Evolutionary conservation across 2,888 invertebrate genomes (phyloP), one percentile per base, ranked within the genome.

Genomic region (Standfussiana lucernea): DNA sequence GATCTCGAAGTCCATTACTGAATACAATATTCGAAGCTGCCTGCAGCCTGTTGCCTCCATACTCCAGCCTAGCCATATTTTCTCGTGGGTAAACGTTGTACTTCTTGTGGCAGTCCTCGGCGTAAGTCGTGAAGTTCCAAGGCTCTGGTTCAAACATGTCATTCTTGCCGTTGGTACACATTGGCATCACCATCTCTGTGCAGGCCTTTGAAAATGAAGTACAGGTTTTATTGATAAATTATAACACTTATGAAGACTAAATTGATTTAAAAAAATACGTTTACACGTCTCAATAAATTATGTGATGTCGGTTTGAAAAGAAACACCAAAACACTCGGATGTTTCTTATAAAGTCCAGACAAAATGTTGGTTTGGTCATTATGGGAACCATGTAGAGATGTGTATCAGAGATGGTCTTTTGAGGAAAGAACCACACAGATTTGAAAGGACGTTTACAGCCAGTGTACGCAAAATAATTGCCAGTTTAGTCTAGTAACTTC

Each of bases 151-250:
- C 98, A 92, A 99, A 99, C 98, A 99, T 99, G 90, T 99, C 99
- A 18, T 97, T 96, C 2, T 96, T 94, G 61, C 98, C 98, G 85
- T 97, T 97, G 15, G 97, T 96, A 93, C 99, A 99, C 97, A 98
- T 98, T 0, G 99, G 99, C 99, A 99, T 99, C 79, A 99, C 98
- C 98, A 99, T 99, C 95, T 99, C 99, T 40, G 99, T 99, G 92
- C 99, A 99, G 0, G 98, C 97, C 98, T 99, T 50, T 96, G 1
- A 66, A 56, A 45, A 3, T 15, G 18, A 47, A 24, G 53, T 35
- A 11, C 0, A 64, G n/a, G 21, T 61, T 59, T 21, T 32, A 59
- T 53, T 18, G 56, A 32, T n/a, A n/a, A n/a, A n/a, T n/a, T n/a
- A n/a, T n/a, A n/a, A n/a, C n/a, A n/a, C n/a, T n/a, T n/a, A n/a